Conservation (phyloP, 2,797 vertebrate genomes). For the Hypotaenidia philippensis region DNA sequence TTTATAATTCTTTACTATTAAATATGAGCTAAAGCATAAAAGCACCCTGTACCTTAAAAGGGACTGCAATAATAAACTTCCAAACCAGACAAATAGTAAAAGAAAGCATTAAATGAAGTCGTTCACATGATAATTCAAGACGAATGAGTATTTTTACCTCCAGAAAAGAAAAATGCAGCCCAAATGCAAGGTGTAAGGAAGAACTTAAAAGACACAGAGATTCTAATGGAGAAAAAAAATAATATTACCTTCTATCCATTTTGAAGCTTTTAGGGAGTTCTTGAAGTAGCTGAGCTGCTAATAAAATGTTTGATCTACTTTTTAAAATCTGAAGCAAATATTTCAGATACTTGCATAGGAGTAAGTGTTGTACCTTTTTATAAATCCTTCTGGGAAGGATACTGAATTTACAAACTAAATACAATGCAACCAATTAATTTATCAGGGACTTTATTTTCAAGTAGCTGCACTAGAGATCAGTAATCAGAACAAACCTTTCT, state of each 20-base stretch:
- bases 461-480: background rate
- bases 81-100: conserved; percentile 16
- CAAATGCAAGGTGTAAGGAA: background rate
- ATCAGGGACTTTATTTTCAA: background rate
- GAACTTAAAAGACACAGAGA: background rate
- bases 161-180: conserved; percentile 15
- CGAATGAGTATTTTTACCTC: background rate
- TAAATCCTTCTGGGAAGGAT: background rate
- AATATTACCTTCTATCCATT: background rate
- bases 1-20: background rate
- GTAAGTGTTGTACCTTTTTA: background rate
- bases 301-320: background rate
- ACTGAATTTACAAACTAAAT: background rate
- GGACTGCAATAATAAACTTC: background rate
- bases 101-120: background rate
- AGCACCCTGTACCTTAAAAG: background rate
- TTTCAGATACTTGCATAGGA: background rate
- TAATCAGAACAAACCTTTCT: background rate
- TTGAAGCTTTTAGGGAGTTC: background rate
- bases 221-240: background rate
- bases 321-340: conserved; percentile 16
- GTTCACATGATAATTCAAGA: background rate
- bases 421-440: background rate
- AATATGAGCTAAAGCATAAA: background rate
- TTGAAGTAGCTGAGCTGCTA: background rate